Conservation (phyloP, 2,113 vertebrate species). For the Arizona elegans region DNA sequence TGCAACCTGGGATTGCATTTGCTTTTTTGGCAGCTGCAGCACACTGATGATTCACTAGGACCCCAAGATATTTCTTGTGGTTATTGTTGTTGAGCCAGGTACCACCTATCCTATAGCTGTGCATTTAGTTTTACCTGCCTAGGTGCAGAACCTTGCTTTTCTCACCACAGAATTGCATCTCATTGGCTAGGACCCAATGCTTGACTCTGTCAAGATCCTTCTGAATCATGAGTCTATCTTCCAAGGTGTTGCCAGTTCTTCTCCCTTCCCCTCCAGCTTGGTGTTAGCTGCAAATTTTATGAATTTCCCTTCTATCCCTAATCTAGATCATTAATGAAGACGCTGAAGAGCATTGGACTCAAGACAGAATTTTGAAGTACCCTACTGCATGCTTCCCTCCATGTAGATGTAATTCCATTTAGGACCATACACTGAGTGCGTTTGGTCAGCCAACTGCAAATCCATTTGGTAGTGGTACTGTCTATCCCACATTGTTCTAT, state of each 20-base stretch:
- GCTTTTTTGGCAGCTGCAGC: background rate
- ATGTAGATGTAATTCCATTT: background rate
- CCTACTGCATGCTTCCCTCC: background rate
- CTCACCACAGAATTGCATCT: too few species aligned
- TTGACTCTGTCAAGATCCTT: too few species aligned
- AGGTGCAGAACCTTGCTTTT: too few species aligned
- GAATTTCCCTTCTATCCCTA: background rate
- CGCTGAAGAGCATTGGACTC: background rate
- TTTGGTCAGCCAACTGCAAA: background rate
- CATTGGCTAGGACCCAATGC: too few species aligned
- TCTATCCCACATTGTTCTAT: background rate
- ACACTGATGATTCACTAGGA: background rate
- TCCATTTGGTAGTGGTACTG: background rate
- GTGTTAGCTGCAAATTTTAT: background rate
- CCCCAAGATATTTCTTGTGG: background rate
- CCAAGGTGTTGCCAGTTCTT: too few species aligned
- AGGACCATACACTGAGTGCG: background rate
- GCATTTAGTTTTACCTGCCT: background rate
- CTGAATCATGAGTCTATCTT: too few species aligned
- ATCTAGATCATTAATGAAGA: background rate
- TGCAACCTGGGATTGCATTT: background rate
- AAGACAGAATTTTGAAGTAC: background rate
- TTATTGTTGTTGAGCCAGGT: background rate
- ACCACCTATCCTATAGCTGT: background rate
- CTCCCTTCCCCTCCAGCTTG: background rate